A percentile compares a stretch with the other conserved stretches of the same genome.
Conservation (phyloP, 1,140 invertebrate genomes). For the Phocides pigmalion region DNA sequence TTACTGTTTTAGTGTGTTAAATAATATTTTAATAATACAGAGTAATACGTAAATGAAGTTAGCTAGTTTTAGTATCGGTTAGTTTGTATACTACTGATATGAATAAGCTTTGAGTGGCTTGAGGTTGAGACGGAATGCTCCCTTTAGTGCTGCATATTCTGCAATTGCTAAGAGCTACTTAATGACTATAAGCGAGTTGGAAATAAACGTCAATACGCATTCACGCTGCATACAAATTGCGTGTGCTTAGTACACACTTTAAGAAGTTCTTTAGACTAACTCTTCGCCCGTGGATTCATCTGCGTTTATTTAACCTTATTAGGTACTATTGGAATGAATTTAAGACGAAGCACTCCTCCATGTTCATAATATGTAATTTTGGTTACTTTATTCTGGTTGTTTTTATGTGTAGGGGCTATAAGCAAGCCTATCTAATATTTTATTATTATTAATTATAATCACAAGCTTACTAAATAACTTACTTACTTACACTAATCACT, state of each 20-base stretch:
- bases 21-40: background rate
- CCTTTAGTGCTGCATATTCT: constrained; percentile 38
- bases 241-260: constrained; percentile 41
- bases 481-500: too few species aligned
- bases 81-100: constrained; percentile 39
- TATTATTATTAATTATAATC: too few species aligned
- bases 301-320: too few species aligned
- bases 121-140: constrained; percentile 40
- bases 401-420: too few species aligned
- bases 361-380: too few species aligned
- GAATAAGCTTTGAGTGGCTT: constrained; percentile 38
- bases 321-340: too few species aligned
- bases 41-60: constrained; percentile 25
- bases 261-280: constrained; percentile 31
- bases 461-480: too few species aligned
- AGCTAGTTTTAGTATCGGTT: constrained; percentile 36
- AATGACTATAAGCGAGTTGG: constrained; percentile 52
- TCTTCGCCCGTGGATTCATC: background rate
- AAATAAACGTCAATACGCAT: constrained; percentile 58
- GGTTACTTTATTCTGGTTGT: too few species aligned
- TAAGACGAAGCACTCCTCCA: too few species aligned
- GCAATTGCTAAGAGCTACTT: constrained; percentile 47
- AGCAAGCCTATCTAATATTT: too few species aligned
- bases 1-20: background rate
- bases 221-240: constrained; percentile 65